A percentile compares a stretch with the other conserved stretches of the same genome.
Evolutionary conservation across 1,140 invertebrate species (phyloP).

Genomic region (Dufourea novaeangliae): DNA sequence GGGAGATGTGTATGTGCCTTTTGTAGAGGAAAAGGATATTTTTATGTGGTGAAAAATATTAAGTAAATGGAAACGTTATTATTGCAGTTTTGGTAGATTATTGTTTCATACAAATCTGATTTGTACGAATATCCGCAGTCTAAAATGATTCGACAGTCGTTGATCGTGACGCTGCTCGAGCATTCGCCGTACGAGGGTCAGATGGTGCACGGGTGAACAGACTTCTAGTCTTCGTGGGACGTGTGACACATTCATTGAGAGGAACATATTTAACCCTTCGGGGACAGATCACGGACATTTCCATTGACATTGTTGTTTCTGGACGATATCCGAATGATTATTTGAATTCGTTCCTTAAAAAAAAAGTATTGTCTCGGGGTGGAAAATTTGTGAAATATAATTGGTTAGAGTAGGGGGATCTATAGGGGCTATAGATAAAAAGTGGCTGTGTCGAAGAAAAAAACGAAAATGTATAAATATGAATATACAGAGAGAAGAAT

Average conservation of each 20-base stretch:
- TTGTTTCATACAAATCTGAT: too few species aligned
- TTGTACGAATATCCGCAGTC: too few species aligned
- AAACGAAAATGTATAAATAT: background rate
- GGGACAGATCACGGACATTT: slow-evolving; percentile 1
- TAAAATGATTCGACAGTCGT: background rate
- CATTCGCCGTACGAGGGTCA: background rate
- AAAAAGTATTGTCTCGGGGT: background rate
- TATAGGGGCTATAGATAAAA: background rate
- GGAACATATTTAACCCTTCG: slow-evolving; percentile 10
- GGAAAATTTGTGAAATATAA: background rate
- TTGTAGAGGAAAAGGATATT: too few species aligned
- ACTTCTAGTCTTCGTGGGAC: background rate
- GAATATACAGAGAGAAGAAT: background rate
- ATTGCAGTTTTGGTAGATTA: too few species aligned
- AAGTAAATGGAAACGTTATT: too few species aligned
- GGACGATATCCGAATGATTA: slow-evolving; percentile 12
- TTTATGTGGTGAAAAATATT: too few species aligned
- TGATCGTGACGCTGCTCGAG: background rate
- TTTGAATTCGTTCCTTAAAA: background rate
- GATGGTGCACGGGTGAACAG: background rate
- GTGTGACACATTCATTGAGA: slow-evolving; percentile 15
- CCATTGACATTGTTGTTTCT: background rate
- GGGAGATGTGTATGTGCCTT: too few species aligned
- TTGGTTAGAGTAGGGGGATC: background rate
- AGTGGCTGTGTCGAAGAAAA: background rate